Conservation (phyloP, 2,888 invertebrate genomes). For the Temnothorax ravouxi region DNA sequence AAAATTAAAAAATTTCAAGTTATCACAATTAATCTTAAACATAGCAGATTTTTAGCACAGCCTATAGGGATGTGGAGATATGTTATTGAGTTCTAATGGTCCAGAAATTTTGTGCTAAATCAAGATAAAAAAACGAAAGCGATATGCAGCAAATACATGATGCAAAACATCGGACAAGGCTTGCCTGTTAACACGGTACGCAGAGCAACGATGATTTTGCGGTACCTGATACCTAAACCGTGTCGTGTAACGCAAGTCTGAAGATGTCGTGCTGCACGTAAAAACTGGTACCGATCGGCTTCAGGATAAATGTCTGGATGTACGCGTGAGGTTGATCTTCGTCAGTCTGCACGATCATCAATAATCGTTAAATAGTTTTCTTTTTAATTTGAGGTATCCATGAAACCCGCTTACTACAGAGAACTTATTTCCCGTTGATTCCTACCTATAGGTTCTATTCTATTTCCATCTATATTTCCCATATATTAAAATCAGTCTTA, state of each 20-base stretch:
- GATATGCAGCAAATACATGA: not conserved
- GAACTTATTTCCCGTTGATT: not conserved
- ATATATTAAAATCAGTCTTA: not conserved
- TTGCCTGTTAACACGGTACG: slow-evolving; percentile 81
- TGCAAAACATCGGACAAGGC: slow-evolving; percentile 70
- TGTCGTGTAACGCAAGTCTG: slow-evolving; percentile 96
- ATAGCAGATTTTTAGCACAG: not conserved
- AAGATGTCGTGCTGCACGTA: slow-evolving; percentile 98
- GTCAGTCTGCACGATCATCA: slow-evolving; percentile 92
- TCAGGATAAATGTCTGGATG: slow-evolving; percentile 97
- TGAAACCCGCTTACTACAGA: not conserved
- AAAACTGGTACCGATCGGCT: slow-evolving; percentile 95
- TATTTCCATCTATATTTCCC: slow-evolving; percentile 72
- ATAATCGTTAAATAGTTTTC: slow-evolving; percentile 34
- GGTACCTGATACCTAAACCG: slow-evolving; percentile 87
- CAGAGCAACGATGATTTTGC: slow-evolving; percentile 78
- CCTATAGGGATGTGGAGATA: not conserved
- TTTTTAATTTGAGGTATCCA: not conserved
- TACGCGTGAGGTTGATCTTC: slow-evolving; percentile 98
- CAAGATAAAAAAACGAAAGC: not conserved
- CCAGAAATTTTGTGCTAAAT: not conserved
- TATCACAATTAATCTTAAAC: not conserved
- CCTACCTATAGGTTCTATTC: not conserved
- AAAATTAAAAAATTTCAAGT: not conserved
- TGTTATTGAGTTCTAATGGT: not conserved